Conservation (phyloP, 1,140 invertebrate species). For the Habropoda laboriosa region DNA sequence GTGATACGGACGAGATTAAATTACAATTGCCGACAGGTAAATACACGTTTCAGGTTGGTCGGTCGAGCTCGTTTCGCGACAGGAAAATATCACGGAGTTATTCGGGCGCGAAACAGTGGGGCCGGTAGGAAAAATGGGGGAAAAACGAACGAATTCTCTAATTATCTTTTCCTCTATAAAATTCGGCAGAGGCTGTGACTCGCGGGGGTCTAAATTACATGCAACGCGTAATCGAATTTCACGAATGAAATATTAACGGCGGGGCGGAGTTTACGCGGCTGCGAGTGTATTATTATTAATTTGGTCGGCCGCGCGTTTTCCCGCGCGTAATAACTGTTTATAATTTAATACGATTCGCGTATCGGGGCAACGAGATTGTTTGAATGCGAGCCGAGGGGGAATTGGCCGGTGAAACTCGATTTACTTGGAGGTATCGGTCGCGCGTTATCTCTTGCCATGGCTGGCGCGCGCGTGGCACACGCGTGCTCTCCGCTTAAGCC, state of each 20-base stretch:
- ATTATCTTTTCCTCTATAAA: too few species aligned
- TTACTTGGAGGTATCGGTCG: conserved; percentile 42
- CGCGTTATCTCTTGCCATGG: conserved; percentile 26
- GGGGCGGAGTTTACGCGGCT: conserved; percentile 43
- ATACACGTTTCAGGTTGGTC: too few species aligned
- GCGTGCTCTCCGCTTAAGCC: not conserved
- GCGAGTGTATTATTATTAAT: conserved; percentile 56
- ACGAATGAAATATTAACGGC: conserved; percentile 55
- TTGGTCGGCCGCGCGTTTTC: not conserved
- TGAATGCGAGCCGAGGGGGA: conserved; percentile 44
- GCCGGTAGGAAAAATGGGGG: too few species aligned
- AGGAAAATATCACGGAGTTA: too few species aligned
- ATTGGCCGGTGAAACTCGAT: conserved; percentile 44
- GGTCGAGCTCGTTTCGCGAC: too few species aligned
- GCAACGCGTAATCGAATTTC: conserved; percentile 31
- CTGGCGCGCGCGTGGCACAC: not conserved
- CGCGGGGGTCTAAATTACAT: not conserved
- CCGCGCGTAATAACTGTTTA: conserved; percentile 56
- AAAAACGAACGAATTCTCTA: too few species aligned
- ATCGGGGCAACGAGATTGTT: conserved; percentile 38
- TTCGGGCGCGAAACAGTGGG: too few species aligned
- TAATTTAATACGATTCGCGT: conserved; percentile 43
- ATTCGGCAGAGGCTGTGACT: not conserved
- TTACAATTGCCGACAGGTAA: too few species aligned
- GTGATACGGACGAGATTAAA: too few species aligned